Base-by-base conservation (phyloP, 2,113 vertebrate genomes). In the Megalops atlanticus region DNA sequence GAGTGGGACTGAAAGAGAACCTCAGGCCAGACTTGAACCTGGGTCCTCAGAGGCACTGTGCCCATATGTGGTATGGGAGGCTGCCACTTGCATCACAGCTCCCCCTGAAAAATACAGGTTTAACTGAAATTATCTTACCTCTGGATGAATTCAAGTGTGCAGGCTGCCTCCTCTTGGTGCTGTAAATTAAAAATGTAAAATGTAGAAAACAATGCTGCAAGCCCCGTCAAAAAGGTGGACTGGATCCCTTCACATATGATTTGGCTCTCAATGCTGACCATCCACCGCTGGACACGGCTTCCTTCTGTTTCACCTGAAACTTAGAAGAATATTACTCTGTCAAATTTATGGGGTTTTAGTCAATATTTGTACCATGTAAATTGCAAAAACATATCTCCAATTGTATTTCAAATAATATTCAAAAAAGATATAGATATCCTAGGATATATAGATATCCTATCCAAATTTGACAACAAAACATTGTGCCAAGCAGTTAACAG, bases 211-310 rank as follows among this genome's bases (percentile, higher is more conserved):
- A 69, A 69, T 31, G 58, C n/a, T 31, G 58, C 68, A n/a, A 69
- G 64, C 64, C 64, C 64, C 35, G 64, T 70, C 68, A 70, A n/a
- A 70, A 70, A 70, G 68, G 68, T 70, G 68, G 68, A 70, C 68
- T 70, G 68, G 68, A 70, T 70, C 68, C 68, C 68, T 70, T 70
- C 68, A 33, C 68, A 70, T 33, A 70, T 33, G 68, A 70, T 70
- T 70, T 70, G 68, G 68, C 68, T 33, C 68, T 70, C 68, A 70
- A 70, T n/a, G 68, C 68, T 70, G 68, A 70, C 27, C 68, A 70
- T 70, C 68, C 68, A 70, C 27, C 68, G 68, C 68, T 70, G 68
- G 64, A 69, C 27, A 33, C 64, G 64, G 27, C 64, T 33, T 69
- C 64, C n/a, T n/a, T n/a, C 64, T 15, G 64, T 69, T 69, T 69